Evolutionary conservation across 2,797 vertebrate genomes (phyloP).

Genomic region (Delichon dasypus): DNA sequence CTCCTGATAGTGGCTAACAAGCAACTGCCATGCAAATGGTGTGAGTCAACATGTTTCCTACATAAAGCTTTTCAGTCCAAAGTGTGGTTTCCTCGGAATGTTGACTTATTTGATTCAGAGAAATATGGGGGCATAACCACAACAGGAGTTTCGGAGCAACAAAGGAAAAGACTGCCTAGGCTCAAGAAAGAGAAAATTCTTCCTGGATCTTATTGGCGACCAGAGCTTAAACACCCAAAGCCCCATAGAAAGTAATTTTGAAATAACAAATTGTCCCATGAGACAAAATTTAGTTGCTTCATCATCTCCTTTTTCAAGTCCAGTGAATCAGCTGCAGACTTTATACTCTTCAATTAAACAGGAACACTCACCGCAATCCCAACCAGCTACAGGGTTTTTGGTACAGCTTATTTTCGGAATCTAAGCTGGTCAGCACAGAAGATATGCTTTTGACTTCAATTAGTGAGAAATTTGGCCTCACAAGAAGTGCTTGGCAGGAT

Average conservation of each 20-base stretch:
- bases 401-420: background rate
- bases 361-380: background rate
- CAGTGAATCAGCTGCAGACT: constrained; percentile 12
- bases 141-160: background rate
- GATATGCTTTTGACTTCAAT: background rate
- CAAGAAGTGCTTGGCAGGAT: background rate
- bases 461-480: background rate
- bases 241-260: background rate
- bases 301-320: constrained; percentile 37
- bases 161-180: background rate
- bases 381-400: background rate
- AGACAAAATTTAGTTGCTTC: background rate
- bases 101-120: background rate
- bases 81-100: background rate
- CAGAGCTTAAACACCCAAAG: background rate
- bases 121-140: background rate
- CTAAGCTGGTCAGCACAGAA: background rate
- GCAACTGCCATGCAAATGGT: background rate
- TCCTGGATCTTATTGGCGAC: background rate
- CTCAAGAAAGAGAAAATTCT: background rate
- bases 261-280: background rate
- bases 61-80: background rate
- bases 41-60: background rate
- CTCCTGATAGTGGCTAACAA: background rate
- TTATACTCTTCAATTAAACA: constrained; percentile 1